Evolutionary conservation across 1,140 invertebrate species (phyloP), one percentile per base, ranked within the genome.

Genomic region (Ruditapes philippinarum): DNA sequence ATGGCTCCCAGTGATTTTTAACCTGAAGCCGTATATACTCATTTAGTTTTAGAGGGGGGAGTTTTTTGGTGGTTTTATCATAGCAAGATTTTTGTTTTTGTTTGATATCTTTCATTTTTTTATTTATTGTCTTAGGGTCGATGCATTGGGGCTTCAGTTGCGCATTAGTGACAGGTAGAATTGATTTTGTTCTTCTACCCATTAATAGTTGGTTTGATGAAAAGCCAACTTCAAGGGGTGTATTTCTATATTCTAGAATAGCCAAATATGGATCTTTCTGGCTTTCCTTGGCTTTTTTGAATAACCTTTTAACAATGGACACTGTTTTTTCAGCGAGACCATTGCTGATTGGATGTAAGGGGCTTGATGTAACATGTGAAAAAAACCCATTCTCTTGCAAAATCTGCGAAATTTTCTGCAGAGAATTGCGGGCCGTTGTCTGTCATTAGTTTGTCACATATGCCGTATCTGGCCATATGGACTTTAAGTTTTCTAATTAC

Each of bases 361-460:
- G 78, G 25, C 3, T 60, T 60, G 78, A 57, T 38, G 51, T 81
- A 5, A 7, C n/a, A 33, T 81, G 78, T 62, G 28, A 28, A 60
- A 81, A 81, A 7, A 28, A 17, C 49, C n/a, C 78, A 81, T 81
- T 57, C 5, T 62, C 38, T 60, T 19, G 54, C 78, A 81, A 81
- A 81, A 9, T 57, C 25, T 22, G 31, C 9, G 54, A 81, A 60
- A 14, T 14, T 19, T 36, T 81, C 42, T 22, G 19, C 31, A 31
- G 79, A 28, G 40, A 62, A 91, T 45, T 89, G 88, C 0, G 91
- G 80, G 51, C 88, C 90, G 65, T 91, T 92, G 65, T 93, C 88
- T 0, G 80, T 85, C 12, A 90, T 74, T 25, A 92, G 28, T 28
- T 78, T 87, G 33, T 89, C 79, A 45, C 78, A 90, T 17, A 91